Base-by-base conservation (phyloP, 2,888 invertebrate species). In the Acleris cristana region DNA sequence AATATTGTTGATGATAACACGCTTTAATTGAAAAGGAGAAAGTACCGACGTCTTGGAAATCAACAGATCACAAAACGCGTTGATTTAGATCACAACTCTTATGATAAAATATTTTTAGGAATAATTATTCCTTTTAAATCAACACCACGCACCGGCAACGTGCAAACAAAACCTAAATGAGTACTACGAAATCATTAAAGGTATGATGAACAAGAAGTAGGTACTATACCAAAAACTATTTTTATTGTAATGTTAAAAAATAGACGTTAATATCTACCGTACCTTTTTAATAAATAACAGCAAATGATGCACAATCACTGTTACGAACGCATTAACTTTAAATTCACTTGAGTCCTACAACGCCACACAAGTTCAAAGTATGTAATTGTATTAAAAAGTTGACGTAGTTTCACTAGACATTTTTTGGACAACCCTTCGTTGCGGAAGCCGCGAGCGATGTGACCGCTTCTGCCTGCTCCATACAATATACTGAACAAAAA, bases 401-500 rank as follows among this genome's bases (percentile, higher is more conserved):
- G 79, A 76, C 81, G 76, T 76, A 74, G 79, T 75, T 76, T 71
- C 69, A 71, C 70, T 71, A 66, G 74, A 73, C 72, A 73, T 79
- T 83, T 86, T 85, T 83, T 78, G 72, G 77, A 83, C 88, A 88
- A 88, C 87, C 85, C 84, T 86, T 85, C 84, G 78, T 62, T 71
- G 58, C 77, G 73, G 76, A 71, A 72, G 76, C 74, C 72, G 76
- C 75, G 72, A 76, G 56, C 76, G 75, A 83, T 87, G 79, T 86
- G 84, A 71, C 76, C 82, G 76, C 74, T 71, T 54, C 79, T 71
- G 78, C 82, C 76, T 71, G 78, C 82, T 76, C 79, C 86, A 85
- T 84, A 87, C 89, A 88, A 87, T 87, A 85, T 83, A 93, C 93
- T 93, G 90, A 90, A 92, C 67, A 93, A 92, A 84, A 30, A 92